Evolutionary conservation across 1,140 invertebrate genomes (phyloP).

Genomic region (Drosophila kanapiae): DNA sequence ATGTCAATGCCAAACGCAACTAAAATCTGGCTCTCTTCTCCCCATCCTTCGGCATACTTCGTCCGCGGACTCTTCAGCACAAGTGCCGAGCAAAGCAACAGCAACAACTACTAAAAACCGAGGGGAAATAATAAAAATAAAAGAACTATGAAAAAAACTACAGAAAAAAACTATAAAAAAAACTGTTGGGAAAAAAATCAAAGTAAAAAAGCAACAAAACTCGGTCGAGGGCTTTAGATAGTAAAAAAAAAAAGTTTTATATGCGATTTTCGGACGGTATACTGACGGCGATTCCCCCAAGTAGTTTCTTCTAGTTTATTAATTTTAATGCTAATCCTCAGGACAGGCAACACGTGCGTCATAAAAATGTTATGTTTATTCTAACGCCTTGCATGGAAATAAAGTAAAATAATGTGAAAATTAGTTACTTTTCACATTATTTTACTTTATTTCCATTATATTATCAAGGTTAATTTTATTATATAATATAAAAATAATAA

Average conservation of each 20-base stretch:
- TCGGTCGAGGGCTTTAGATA: constrained; percentile 66
- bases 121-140: constrained; percentile 29
- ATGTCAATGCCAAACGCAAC: constrained; percentile 59
- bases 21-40: constrained; percentile 25
- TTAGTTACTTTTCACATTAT: too few relatives aligned
- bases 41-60: background rate
- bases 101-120: constrained; percentile 13
- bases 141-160: constrained; percentile 37
- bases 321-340: constrained; percentile 66
- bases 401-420: constrained; percentile 1
- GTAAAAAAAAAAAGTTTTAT: constrained; percentile 33
- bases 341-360: background rate
- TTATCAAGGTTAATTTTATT: background rate
- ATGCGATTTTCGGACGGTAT: constrained; percentile 6
- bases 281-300: background rate
- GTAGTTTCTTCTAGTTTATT: constrained; percentile 64
- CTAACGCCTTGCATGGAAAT: background rate
- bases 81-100: constrained; percentile 15
- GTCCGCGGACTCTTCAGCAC: constrained; percentile 22
- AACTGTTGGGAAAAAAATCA: constrained; percentile 33
- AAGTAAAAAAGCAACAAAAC: constrained; percentile 55
- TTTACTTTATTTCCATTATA: too few relatives aligned
- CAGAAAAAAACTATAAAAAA: constrained; percentile 31
- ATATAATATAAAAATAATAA: background rate
- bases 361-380: constrained; percentile 7